These are phyloP conservation scores for Dolichopus griseipennis DNA, from an alignment of 2,888 invertebrate species.

Conservation along the genomic window DNA sequence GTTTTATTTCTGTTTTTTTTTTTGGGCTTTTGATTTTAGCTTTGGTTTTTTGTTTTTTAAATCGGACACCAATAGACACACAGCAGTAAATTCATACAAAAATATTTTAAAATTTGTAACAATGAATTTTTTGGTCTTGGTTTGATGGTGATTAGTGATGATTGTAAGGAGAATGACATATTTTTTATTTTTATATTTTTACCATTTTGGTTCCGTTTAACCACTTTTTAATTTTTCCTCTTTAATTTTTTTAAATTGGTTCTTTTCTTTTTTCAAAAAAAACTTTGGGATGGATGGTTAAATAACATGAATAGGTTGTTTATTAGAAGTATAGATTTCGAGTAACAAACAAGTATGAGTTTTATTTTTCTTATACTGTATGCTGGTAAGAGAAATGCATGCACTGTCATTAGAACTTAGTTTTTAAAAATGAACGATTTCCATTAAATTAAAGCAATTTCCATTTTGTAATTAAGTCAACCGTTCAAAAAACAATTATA, in stretches of 20 bases:
- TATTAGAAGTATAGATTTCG: too few relatives aligned
- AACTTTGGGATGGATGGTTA: too few relatives aligned
- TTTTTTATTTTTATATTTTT: background rate
- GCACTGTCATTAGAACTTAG: too few relatives aligned
- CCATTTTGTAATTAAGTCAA: background rate
- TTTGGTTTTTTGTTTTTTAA: background rate
- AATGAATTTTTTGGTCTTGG: background rate
- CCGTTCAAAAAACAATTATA: background rate
- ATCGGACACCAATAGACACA: background rate
- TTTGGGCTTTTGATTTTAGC: background rate
- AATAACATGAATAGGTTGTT: too few relatives aligned
- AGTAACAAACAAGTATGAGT: too few relatives aligned
- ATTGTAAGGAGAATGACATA: background rate
- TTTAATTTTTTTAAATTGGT: too few relatives aligned
- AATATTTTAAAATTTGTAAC: background rate
- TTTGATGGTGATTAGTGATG: background rate
- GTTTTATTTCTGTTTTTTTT: background rate
- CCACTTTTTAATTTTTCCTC: too few relatives aligned
- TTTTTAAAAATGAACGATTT: too few relatives aligned
- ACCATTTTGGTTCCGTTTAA: too few relatives aligned
- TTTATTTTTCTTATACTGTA: too few relatives aligned
- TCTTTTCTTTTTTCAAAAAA: too few relatives aligned
- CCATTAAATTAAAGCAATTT: background rate
- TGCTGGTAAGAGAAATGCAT: too few relatives aligned
- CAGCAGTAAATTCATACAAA: background rate